Conservation (phyloP, 2,888 invertebrate species). For the Macrosiphum euphorbiae region DNA sequence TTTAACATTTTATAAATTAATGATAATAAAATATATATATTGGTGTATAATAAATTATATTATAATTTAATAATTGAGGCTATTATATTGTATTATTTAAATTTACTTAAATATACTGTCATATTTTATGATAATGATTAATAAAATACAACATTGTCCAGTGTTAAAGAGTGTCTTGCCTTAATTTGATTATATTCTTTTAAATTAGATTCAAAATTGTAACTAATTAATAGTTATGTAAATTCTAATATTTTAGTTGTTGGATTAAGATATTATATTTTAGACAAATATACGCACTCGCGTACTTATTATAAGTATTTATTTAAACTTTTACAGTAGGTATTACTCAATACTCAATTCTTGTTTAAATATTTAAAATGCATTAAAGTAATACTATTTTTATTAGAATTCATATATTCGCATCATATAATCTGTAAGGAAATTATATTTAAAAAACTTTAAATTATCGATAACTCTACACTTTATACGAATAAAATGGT, state of each 20-base stretch:
- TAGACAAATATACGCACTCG: neutral
- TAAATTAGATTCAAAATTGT: neutral
- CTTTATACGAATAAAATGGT: neutral
- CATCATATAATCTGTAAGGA: neutral
- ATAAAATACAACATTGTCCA: neutral
- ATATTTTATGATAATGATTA: neutral
- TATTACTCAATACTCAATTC: neutral
- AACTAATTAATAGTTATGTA: neutral
- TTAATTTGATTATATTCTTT: neutral
- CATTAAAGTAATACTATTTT: too few relatives aligned
- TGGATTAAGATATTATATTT: neutral
- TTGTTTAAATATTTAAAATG: neutral
- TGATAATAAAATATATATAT: too few relatives aligned
- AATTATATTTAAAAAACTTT: neutral
- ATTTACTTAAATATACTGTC: neutral
- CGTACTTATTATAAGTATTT: neutral
- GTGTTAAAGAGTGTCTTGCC: neutral
- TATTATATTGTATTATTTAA: neutral
- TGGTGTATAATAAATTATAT: too few relatives aligned
- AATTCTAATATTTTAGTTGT: neutral
- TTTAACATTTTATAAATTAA: too few relatives aligned
- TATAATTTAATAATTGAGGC: too few relatives aligned
- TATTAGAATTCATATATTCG: neutral
- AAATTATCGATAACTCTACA: neutral
- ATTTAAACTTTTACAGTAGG: neutral